Conservation (phyloP, 2,888 invertebrate genomes). For the Dicyrtomina minuta region DNA sequence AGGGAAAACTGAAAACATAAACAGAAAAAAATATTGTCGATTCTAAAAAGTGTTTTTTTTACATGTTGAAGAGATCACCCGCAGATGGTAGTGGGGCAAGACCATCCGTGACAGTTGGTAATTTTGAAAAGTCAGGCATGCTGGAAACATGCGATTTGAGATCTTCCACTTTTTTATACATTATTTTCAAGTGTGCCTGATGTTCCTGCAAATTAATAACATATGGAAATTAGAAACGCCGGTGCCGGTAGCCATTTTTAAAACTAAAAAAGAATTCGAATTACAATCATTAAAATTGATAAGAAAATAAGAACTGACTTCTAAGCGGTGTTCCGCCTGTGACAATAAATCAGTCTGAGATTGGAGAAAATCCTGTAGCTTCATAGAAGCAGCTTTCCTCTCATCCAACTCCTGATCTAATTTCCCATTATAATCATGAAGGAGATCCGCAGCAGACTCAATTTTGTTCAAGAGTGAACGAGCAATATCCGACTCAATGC, state of each 20-base stretch:
- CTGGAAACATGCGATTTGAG: constrained; percentile 88
- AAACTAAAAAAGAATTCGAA: neutral
- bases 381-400: constrained; percentile 77
- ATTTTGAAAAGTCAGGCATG: constrained; percentile 85
- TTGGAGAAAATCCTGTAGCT: constrained; percentile 84
- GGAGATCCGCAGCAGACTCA: constrained; percentile 79
- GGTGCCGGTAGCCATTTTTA: neutral
- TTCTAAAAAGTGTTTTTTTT: too few species aligned
- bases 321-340: constrained; percentile 82
- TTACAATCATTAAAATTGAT: neutral
- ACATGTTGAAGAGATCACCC: constrained; percentile 91
- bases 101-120: constrained; percentile 90
- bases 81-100: constrained; percentile 91
- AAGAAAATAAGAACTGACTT: constrained; percentile 63
- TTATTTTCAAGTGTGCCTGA: constrained; percentile 51
- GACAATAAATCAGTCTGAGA: constrained; percentile 81
- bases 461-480: constrained; percentile 77
- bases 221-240: neutral
- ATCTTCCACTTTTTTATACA: constrained; percentile 47
- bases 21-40: too few species aligned
- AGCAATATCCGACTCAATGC: constrained; percentile 74
- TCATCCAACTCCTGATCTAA: constrained; percentile 86
- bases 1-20: too few species aligned
- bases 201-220: constrained; percentile 70
- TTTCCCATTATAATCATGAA: constrained; percentile 86